Conservation (phyloP, 2,113 vertebrate genomes). For the Leiothrix lutea region DNA sequence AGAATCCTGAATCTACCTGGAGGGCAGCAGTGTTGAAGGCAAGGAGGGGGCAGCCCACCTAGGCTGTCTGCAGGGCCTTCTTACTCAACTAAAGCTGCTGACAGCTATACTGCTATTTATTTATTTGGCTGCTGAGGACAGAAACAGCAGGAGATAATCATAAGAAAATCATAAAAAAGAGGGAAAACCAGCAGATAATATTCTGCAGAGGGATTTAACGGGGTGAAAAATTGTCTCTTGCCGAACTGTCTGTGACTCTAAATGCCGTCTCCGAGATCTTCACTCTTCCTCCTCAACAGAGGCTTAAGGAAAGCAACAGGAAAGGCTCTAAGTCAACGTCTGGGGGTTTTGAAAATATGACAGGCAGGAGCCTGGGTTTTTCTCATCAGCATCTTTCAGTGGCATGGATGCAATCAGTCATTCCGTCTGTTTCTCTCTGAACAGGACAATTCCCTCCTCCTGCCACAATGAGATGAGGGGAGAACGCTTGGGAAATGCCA, state of each 20-base stretch:
- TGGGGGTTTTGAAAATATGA: conserved; percentile 62
- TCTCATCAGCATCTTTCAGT: conserved; percentile 56
- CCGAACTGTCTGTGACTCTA: conserved; percentile 59
- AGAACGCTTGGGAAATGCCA: not conserved
- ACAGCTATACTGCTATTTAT: conserved; percentile 55
- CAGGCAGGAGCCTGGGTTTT: conserved; percentile 45
- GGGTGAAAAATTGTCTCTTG: conserved; percentile 53
- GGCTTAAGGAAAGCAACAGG: conserved; percentile 62
- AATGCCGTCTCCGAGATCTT: conserved; percentile 56
- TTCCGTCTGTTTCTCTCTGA: not conserved
- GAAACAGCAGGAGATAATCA: conserved; percentile 66
- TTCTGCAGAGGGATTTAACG: conserved; percentile 60
- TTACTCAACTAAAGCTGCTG: conserved; percentile 26
- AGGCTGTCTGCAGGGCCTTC: not conserved
- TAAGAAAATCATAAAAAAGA: conserved; percentile 67
- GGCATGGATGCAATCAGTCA: conserved; percentile 57
- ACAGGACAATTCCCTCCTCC: not conserved
- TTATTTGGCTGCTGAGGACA: conserved; percentile 59
- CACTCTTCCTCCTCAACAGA: conserved; percentile 61
- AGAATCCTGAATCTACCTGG: not conserved
- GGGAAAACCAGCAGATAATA: conserved; percentile 61
- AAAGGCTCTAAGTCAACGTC: conserved; percentile 26
- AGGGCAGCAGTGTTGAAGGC: not conserved
- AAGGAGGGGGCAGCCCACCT: not conserved
- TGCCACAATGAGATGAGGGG: not conserved